These are phyloP conservation scores for Proterorhinus semilunaris DNA, from an alignment of 2,113 vertebrate species.

Conservation along the genomic window DNA sequence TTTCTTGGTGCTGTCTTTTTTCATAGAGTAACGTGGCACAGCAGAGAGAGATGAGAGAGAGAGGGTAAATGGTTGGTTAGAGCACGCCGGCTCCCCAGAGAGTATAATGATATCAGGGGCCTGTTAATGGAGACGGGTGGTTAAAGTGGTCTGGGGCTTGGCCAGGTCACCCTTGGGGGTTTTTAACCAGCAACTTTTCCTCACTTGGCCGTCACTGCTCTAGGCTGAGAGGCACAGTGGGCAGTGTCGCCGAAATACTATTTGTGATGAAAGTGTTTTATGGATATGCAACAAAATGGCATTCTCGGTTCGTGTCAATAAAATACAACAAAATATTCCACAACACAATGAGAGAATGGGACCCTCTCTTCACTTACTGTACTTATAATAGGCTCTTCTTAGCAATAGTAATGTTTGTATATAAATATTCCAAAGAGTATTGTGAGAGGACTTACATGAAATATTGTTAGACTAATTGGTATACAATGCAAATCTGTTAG, in stretches of 20 bases:
- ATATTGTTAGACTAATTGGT: not conserved
- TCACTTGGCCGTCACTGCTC: conserved; percentile 33
- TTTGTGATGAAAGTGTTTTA: conserved; percentile 30
- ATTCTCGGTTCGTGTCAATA: not conserved
- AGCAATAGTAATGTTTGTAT: not conserved
- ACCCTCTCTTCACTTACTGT: no score
- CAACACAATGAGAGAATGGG: no score
- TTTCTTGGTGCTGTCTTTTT: conserved; percentile 68
- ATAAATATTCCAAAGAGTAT: no score
- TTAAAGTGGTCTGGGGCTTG: conserved; percentile 69
- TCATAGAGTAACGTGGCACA: conserved; percentile 78
- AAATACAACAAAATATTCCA: not conserved
- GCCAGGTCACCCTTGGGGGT: conserved; percentile 62
- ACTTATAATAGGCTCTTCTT: not conserved
- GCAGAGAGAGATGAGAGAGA: conserved; percentile 66
- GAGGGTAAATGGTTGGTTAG: conserved; percentile 71
- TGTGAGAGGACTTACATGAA: not conserved
- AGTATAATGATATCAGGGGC: conserved; percentile 70
- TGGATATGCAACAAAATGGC: conserved; percentile 13
- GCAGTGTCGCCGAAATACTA: conserved; percentile 38
- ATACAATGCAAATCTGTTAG: not conserved
- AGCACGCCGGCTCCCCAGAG: conserved; percentile 62
- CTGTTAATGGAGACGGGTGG: conserved; percentile 72
- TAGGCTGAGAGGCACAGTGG: conserved; percentile 38
- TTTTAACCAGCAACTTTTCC: conserved; percentile 62